Percentiles rank a stretch among this genome's conserved stretches.
phyloP scores from a whole-genome alignment of 2,113 vertebrate genomes.

The Dicrurus megarhynchus region DNA sequence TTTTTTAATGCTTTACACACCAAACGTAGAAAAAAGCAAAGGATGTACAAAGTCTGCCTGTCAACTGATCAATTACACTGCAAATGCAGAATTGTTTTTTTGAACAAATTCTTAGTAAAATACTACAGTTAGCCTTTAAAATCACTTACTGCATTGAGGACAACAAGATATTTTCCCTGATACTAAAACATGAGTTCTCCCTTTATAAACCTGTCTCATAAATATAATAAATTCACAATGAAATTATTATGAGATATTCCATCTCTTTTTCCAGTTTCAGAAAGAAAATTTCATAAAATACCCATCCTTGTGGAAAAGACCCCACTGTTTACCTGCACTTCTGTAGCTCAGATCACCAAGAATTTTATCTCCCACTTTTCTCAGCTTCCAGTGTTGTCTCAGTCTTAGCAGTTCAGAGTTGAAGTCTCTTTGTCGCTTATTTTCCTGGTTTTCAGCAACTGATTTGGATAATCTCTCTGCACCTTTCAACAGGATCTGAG shows the following conservation, averaged over 20 bases:
- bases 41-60: background rate
- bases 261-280: background rate
- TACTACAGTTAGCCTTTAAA: background rate
- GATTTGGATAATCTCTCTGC: constrained; percentile 94
- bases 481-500: constrained; percentile 90
- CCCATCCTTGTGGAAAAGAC: background rate
- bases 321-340: constrained; percentile 83
- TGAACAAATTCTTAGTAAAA: background rate
- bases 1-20: background rate
- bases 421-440: constrained; percentile 93
- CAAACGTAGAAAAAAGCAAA: background rate
- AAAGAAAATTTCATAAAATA: background rate
- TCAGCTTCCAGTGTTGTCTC: constrained; percentile 97
- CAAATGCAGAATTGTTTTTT: background rate
- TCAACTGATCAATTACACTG: background rate
- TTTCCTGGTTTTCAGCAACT: constrained; percentile 91
- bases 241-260: background rate
- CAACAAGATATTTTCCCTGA: background rate
- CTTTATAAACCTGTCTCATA: background rate
- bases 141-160: background rate
- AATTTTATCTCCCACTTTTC: constrained; percentile 98
- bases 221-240: background rate
- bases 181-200: background rate
- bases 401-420: constrained; percentile 92
- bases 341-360: constrained; percentile 96